Base-by-base conservation (phyloP, 1,140 invertebrate species). In the Potamilus streckersoni region DNA sequence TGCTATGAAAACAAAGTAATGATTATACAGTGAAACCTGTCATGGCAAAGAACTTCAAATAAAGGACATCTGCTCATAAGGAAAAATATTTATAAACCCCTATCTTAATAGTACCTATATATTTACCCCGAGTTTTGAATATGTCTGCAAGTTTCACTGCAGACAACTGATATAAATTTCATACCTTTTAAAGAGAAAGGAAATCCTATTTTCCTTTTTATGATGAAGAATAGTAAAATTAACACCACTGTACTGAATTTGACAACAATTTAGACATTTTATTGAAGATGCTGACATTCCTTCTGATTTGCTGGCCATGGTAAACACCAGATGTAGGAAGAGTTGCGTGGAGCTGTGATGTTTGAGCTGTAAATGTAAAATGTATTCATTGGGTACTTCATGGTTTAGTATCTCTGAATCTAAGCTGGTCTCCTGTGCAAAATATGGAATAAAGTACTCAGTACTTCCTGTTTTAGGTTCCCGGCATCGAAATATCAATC, bases 381-480 rank as follows among this genome's bases (percentile, higher is more conserved):
- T 49, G 38, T 49, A 49, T 49, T 49, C 38, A 49, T 49, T 49
- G 6, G 38, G 38, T 49, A 49, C 38, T 49, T 49, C 38, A 11
- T 4, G 2, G 38, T 11, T 49, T 49, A 49, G 11, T 49, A 49
- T 49, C 38, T 49, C 38, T 49, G 38, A 49, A 49, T 49, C 38
- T 8, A 23, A 55, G 23, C 69, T 69, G 0, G 69, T 31, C 8
- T 69, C 58, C 68, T 59, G 64, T 17, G 60, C 20, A 67, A 77
- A 77, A 62, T 77, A 77, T n/a, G 75, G 75, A 19, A 71, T 12
- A 38, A 72, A 77, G 56, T 72, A 68, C 19, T 77, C 75, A 12
- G 31, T 19, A 2, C 55, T 27, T 19, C 13, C 58, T 58, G 17
- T 20, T 49, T 64, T 69, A 62, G 70, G 70, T 60, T 66, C 55